These are phyloP conservation scores for Euplagia quadripunctaria DNA, from an alignment of 2,888 invertebrate species.

Conservation along the genomic window DNA sequence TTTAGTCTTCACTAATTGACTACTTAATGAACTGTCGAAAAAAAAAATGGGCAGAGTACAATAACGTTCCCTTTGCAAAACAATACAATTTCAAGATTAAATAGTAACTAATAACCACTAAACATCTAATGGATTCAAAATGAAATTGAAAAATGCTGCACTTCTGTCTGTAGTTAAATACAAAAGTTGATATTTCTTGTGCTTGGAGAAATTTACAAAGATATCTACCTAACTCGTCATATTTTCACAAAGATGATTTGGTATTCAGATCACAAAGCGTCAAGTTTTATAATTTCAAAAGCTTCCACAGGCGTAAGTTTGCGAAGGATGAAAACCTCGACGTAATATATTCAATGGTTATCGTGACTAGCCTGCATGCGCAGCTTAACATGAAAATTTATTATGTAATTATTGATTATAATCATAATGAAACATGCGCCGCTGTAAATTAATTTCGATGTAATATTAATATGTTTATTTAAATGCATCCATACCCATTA, in stretches of 20 bases:
- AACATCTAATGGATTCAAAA: background rate
- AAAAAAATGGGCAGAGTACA: too few relatives aligned
- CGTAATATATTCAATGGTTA: slow-evolving; percentile 20
- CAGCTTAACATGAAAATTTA: slow-evolving; percentile 3
- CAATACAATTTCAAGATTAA: too few relatives aligned
- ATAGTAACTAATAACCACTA: background rate
- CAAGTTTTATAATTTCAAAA: slow-evolving; percentile 26
- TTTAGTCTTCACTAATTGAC: too few relatives aligned
- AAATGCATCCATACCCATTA: background rate
- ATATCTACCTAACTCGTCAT: slow-evolving; percentile 6
- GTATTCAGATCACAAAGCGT: slow-evolving; percentile 17
- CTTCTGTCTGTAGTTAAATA: background rate
- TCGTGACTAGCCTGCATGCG: slow-evolving; percentile 19
- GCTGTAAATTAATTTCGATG: background rate
- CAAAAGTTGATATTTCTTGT: background rate
- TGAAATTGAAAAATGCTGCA: background rate
- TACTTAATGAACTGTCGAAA: too few relatives aligned
- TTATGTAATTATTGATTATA: slow-evolving; percentile 3
- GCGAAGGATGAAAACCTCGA: slow-evolving; percentile 14
- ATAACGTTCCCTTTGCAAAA: too few relatives aligned
- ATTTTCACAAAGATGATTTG: slow-evolving; percentile 8
- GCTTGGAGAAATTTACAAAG: slow-evolving; percentile 4
- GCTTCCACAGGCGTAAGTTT: slow-evolving; percentile 16
- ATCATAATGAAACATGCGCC: background rate
- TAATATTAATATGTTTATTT: background rate